Percentiles rank a stretch among this genome's conserved stretches.
phyloP scores from a whole-genome alignment of 2,113 vertebrate species.

The Clupea harengus region DNA sequence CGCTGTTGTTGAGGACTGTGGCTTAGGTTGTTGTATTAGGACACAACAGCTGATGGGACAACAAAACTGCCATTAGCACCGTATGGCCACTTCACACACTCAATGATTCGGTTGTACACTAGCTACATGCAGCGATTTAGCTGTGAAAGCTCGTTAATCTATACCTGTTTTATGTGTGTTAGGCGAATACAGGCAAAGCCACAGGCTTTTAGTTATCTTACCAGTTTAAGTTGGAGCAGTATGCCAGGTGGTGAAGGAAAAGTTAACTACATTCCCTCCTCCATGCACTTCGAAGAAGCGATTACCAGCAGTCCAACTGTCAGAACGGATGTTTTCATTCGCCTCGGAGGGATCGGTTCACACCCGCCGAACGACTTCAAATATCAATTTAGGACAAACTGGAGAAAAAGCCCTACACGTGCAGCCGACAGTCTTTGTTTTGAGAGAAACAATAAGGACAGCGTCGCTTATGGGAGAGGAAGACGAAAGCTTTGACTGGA shows the following conservation, averaged over 20 bases:
- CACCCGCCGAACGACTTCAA: not conserved
- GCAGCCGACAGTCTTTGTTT: conserved; percentile 1
- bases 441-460: not conserved
- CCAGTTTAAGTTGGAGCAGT: not conserved
- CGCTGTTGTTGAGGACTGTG: not conserved
- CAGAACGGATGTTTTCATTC: not conserved
- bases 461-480: not conserved
- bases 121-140: not conserved
- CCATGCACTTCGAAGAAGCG: not conserved
- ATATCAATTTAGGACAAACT: not conserved
- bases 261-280: conserved; percentile 5
- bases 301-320: conserved; percentile 4
- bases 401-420: not conserved
- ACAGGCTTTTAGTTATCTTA: not conserved
- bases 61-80: not conserved
- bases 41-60: not conserved
- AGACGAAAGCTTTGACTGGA: not conserved
- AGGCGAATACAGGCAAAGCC: not conserved
- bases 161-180: not conserved
- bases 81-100: not conserved
- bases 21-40: not conserved
- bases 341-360: not conserved
- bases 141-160: not conserved
- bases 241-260: not conserved
- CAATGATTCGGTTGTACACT: not conserved